Conservation (phyloP, 2,888 invertebrate genomes). For the Erpobdella octoculata region DNA sequence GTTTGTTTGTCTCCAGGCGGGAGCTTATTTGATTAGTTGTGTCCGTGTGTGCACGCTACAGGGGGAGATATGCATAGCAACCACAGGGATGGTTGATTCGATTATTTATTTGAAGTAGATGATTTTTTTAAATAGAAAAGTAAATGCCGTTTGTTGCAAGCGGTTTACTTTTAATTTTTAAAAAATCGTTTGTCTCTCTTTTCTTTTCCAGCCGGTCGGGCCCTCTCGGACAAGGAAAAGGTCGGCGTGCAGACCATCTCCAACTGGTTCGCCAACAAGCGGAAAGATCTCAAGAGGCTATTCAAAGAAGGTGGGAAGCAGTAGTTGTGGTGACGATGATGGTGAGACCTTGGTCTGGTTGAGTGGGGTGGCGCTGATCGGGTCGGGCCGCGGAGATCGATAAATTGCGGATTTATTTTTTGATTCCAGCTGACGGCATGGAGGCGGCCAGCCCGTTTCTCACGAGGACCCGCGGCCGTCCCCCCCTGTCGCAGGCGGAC, state of each 20-base stretch:
- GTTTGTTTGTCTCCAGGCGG: too few species aligned
- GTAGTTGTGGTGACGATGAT: background rate
- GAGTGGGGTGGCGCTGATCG: background rate
- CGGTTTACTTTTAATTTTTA: background rate
- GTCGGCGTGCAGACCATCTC: constrained; percentile 54
- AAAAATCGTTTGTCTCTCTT: background rate
- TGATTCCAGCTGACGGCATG: constrained; percentile 8
- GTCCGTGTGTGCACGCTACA: background rate
- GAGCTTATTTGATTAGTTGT: background rate
- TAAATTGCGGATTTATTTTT: background rate
- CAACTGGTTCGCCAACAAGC: constrained; percentile 56
- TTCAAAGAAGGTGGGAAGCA: constrained; percentile 41
- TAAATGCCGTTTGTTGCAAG: background rate
- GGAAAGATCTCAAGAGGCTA: constrained; percentile 50
- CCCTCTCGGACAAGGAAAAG: constrained; percentile 49
- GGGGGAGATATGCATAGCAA: background rate
- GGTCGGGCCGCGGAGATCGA: background rate
- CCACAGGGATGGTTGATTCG: too few species aligned
- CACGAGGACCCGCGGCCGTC: constrained; percentile 18
- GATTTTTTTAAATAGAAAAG: background rate
- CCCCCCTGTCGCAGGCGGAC: constrained; percentile 12
- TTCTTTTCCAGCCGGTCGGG: constrained; percentile 40
- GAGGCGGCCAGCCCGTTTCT: constrained; percentile 9
- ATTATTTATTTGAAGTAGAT: background rate
- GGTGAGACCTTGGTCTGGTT: background rate